Conservation (phyloP, 2,113 vertebrate genomes). For the Sciurus niger region DNA sequence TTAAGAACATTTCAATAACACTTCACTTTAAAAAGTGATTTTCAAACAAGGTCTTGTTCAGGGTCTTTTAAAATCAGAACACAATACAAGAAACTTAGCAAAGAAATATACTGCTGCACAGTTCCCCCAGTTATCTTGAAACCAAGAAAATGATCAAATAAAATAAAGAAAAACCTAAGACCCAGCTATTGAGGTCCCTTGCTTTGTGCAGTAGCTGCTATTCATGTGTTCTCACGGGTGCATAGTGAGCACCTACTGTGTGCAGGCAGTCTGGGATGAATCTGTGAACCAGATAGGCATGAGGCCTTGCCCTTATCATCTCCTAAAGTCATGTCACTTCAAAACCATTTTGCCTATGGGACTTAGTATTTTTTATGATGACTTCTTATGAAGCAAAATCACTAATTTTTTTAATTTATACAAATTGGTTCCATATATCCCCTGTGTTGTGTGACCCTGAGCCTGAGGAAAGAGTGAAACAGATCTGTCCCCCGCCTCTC, state of each 20-base stretch:
- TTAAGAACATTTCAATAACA: slow-evolving; percentile 8
- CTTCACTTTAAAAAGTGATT: slow-evolving; percentile 36
- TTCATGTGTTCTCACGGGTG: not conserved
- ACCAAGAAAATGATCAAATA: not conserved
- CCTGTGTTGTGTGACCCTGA: not conserved
- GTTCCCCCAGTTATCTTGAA: not conserved
- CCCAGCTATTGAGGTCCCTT: not conserved
- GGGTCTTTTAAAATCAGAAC: not conserved
- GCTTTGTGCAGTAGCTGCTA: not conserved
- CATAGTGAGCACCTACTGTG: not conserved
- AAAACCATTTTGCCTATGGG: not conserved
- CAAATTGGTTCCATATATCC: not conserved
- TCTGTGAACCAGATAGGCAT: not conserved
- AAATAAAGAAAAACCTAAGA: not conserved
- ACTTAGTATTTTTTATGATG: not conserved
- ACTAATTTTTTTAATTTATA: not conserved
- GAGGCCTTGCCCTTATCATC: not conserved
- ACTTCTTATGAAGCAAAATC: not conserved
- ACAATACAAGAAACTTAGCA: not conserved
- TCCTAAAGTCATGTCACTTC: not conserved
- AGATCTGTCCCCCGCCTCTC: not conserved
- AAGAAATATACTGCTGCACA: not conserved
- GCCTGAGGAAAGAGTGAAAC: not conserved
- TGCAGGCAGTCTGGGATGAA: no score
- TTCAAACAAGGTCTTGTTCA: not conserved